Evolutionary conservation across 1,140 invertebrate genomes (phyloP).

Genomic region (Sycophila sp.): DNA sequence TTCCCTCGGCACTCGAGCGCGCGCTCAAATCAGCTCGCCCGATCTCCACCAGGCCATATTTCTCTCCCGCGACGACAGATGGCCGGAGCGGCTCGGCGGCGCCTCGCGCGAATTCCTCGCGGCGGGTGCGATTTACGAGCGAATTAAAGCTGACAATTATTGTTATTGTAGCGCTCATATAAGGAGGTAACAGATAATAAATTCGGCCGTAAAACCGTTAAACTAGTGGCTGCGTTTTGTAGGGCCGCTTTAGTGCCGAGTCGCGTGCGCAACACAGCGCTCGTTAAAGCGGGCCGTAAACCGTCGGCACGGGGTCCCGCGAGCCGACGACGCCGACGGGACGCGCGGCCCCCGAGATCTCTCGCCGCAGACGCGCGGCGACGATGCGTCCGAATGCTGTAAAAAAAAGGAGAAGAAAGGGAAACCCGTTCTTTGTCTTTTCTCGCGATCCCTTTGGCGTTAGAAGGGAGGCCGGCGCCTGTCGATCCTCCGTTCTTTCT

Average conservation of each 20-base stretch:
- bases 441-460: neutral
- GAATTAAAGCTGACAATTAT: slow-evolving; percentile 67
- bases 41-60: slow-evolving; percentile 38
- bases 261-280: slow-evolving; percentile 65
- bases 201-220: slow-evolving; percentile 64
- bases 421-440: slow-evolving; percentile 11
- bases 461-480: no score
- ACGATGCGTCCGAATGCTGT: neutral
- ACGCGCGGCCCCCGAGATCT: neutral
- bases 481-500: neutral
- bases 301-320: neutral
- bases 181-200: slow-evolving; percentile 68
- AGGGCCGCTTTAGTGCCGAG: slow-evolving; percentile 65
- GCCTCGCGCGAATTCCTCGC: slow-evolving; percentile 38
- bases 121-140: slow-evolving; percentile 57
- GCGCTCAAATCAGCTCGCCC: neutral
- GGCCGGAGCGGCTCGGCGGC: slow-evolving; percentile 44
- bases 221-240: slow-evolving; percentile 65
- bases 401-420: no score
- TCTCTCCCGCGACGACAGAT: slow-evolving; percentile 54
- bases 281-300: slow-evolving; percentile 62
- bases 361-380: neutral
- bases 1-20: neutral
- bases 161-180: slow-evolving; percentile 64
- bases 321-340: neutral